phyloP scores from a whole-genome alignment of 2,888 invertebrate genomes.

The Falcaria lacertinaria region DNA sequence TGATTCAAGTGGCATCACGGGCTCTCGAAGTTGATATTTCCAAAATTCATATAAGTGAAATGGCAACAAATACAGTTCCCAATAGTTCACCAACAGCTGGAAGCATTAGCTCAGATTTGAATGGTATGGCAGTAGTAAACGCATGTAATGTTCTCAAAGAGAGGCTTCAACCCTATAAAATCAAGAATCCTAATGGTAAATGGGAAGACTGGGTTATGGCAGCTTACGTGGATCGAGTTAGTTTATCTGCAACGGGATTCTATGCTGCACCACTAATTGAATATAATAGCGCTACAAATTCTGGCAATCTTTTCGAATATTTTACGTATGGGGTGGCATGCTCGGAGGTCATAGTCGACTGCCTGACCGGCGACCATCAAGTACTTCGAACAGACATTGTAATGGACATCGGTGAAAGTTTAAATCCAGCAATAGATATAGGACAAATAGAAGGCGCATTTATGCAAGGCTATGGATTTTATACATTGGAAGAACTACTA shows the following conservation, averaged over 20 bases:
- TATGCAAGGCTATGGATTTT: slow-evolving; percentile 91
- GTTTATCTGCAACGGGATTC: slow-evolving; percentile 87
- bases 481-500: slow-evolving; percentile 89
- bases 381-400: slow-evolving; percentile 91
- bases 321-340: slow-evolving; percentile 89
- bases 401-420: slow-evolving; percentile 93
- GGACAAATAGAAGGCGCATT: slow-evolving; percentile 95
- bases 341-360: slow-evolving; percentile 92
- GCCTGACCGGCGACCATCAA: slow-evolving; percentile 91
- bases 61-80: slow-evolving; percentile 89
- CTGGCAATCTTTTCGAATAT: slow-evolving; percentile 86
- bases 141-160: slow-evolving; percentile 85
- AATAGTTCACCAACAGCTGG: slow-evolving; percentile 90
- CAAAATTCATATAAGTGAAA: slow-evolving; percentile 86
- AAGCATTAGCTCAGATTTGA: slow-evolving; percentile 88
- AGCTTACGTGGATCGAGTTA: slow-evolving; percentile 85
- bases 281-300: slow-evolving; percentile 81
- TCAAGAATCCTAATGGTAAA: slow-evolving; percentile 82
- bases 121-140: slow-evolving; percentile 88
- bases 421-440: slow-evolving; percentile 94
- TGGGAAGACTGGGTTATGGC: slow-evolving; percentile 89
- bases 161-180: slow-evolving; percentile 83
- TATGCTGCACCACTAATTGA: slow-evolving; percentile 84
- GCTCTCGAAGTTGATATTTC: slow-evolving; percentile 80
- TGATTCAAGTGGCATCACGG: slow-evolving; percentile 89